Conservation (phyloP, 2,888 invertebrate genomes). For the Drosophila meridiana region DNA sequence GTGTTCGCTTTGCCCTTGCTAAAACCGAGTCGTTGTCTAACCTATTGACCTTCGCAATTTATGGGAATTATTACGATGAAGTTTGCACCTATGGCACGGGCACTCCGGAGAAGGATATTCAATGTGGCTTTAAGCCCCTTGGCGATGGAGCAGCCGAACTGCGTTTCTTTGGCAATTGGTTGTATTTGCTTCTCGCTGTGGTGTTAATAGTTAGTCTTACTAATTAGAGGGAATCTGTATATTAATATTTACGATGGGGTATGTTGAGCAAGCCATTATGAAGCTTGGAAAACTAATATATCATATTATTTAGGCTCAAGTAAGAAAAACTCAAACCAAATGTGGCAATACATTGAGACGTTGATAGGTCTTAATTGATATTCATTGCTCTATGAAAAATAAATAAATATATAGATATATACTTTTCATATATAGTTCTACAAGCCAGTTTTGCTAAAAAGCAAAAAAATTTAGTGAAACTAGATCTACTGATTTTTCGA, state of each 20-base stretch:
- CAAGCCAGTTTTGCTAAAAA: too few species aligned
- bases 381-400: neutral
- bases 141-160: slow-evolving; percentile 28
- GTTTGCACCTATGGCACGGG: slow-evolving; percentile 51
- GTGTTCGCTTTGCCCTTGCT: slow-evolving; percentile 52
- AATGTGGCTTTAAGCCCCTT: slow-evolving; percentile 42
- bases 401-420: neutral
- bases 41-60: slow-evolving; percentile 74
- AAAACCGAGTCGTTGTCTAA: slow-evolving; percentile 43
- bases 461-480: too few species aligned
- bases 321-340: neutral
- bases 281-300: neutral
- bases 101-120: slow-evolving; percentile 26
- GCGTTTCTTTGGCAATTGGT: slow-evolving; percentile 5
- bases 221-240: neutral
- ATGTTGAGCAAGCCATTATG: neutral
- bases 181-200: slow-evolving; percentile 3
- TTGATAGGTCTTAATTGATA: neutral
- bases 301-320: neutral
- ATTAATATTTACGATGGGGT: neutral
- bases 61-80: slow-evolving; percentile 78
- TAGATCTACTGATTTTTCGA: too few species aligned
- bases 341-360: too few species aligned
- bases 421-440: neutral
- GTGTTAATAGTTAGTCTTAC: neutral